Evolutionary conservation across 1,140 invertebrate species (phyloP), one percentile per base, ranked within the genome.

Genomic region (Caerostris extrusa): DNA sequence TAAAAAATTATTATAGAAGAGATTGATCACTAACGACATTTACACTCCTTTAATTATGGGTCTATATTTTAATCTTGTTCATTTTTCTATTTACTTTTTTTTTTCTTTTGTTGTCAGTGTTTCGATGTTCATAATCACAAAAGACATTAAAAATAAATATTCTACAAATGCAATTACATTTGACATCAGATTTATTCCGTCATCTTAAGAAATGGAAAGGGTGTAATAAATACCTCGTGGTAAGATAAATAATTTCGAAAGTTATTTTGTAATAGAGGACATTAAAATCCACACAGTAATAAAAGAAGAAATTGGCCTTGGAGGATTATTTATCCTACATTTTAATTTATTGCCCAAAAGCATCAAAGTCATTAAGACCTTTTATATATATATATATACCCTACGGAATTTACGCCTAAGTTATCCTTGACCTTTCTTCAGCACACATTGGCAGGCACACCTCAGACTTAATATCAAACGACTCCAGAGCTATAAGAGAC

Each of bases 341-440:
- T 50, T 53, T 77, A 77, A 77, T 77, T 77, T 77, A 77, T 50
- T 77, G 71, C 53, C 71, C 8, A 12, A 12, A 12, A 77, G 4
- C 71, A 77, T 53, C 34, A 53, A 8, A 77, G 6, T 34, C 50
- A 77, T 77, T 77, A 77, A 77, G 50, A 5, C 3, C 53, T 12
- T 77, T 77, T 34, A 50, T 77, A 34, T 34, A 34, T 34, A 34
- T 34, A 34, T 34, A 34, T 50, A 14, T n/a, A n/a, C n/a, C 19
- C 71, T 34, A 50, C 4, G 8, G 71, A 77, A 77, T 77, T 77
- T 77, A 77, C 71, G 71, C 50, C 71, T 77, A 5, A 19, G 50
- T 77, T 53, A 77, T 77, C 71, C 71, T 77, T 77, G 71, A 77
- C 71, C 71, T 77, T 77, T 77, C 19, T 12, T 34, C 71, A 71